These are phyloP conservation scores for Acanthopagrus latus DNA, from an alignment of 2,797 vertebrate species.

Conservation along the genomic window DNA sequence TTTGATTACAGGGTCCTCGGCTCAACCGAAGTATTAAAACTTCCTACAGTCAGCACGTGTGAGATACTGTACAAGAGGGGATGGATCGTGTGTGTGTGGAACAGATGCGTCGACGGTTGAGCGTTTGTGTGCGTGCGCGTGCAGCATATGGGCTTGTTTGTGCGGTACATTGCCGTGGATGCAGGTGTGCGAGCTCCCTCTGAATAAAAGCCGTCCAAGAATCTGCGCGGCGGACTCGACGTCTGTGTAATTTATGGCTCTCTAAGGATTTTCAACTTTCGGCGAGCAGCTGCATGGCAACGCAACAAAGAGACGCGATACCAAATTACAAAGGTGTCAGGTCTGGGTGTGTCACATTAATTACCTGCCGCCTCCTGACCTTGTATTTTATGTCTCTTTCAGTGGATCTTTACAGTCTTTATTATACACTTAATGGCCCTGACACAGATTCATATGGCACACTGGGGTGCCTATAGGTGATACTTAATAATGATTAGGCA, in stretches of 20 bases:
- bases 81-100: constrained; percentile 6
- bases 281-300: constrained; percentile 73
- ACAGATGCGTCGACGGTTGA: not conserved
- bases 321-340: constrained; percentile 60
- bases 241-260: constrained; percentile 68
- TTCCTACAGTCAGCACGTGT: constrained; percentile 30
- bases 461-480: not conserved
- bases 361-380: constrained; percentile 46
- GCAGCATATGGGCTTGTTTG: constrained; percentile 7
- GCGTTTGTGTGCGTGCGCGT: not conserved
- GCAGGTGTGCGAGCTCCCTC: constrained; percentile 60
- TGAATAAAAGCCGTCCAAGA: constrained; percentile 59
- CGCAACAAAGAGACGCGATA: constrained; percentile 57
- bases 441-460: constrained; percentile 5
- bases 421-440: constrained; percentile 33
- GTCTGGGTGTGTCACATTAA: constrained; percentile 46
- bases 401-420: constrained; percentile 35
- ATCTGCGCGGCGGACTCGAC: constrained; percentile 51
- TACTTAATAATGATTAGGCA: not conserved
- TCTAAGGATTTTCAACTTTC: constrained; percentile 58
- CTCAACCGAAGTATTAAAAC: constrained; percentile 47
- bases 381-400: constrained; percentile 48
- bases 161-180: constrained; percentile 29
- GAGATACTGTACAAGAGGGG: constrained; percentile 10
- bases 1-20: constrained; percentile 71